Base-by-base conservation (phyloP, 2,113 vertebrate genomes). In the Gymnorhina tibicen region DNA sequence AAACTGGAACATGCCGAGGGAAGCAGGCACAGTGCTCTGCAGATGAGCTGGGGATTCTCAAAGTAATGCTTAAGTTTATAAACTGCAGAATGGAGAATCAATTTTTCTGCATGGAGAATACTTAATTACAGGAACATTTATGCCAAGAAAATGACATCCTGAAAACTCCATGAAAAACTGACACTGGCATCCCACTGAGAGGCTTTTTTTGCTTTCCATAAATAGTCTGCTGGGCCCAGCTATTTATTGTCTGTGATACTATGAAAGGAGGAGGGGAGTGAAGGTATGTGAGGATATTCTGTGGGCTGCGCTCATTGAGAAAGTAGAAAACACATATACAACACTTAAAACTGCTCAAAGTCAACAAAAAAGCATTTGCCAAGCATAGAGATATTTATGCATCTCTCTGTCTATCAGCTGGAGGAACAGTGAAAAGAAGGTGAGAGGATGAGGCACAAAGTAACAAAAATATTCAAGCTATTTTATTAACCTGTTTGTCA, bases 101-200 rank as follows among this genome's bases (percentile, higher is more conserved):
- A 97, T 95, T 97, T 94, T 94, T 55, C 68, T 87, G 73, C 75
- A 80, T 56, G 59, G 78, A 96, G 86, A 95, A 95, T 93, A 93
- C 87, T 96, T 97, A 97, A 97, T 97, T 96, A 84, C 39, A 66
- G 88, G 56, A 93, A 88, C 62, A 75, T 92, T 94, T 58, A 67
- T 95, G 95, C 97, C 97, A 96, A 96, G 86, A 91, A 97, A 96
- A 94, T 95, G 95, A 94, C 93, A 95, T 86, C 93, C 84, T 94
- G 90, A 95, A 91, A 95, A 95, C 94, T 87, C 80, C 50, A 60
- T 89, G 93, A 92, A 96, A 96, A 97, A 97, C 93, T 95, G 95
- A 94, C 97, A 95, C 80, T 86, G 86, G 82, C 3, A 13, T 94
- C 95, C 96, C 78, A 89, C 90, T 69, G 94, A 77, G 94, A 94